These are phyloP conservation scores for Hyphantria cunea DNA, from an alignment of 1,140 invertebrate species.

Conservation along the genomic window DNA sequence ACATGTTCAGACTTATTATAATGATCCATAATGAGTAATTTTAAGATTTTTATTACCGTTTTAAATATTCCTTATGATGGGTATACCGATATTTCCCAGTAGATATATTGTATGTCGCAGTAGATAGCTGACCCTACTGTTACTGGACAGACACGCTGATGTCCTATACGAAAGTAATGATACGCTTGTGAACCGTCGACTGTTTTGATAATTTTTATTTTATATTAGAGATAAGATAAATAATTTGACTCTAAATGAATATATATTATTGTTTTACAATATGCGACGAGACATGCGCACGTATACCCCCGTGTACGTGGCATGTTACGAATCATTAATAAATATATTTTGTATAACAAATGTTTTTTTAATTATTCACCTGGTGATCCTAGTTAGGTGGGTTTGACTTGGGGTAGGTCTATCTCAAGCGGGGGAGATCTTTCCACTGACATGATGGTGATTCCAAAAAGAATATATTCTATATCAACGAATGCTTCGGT, in stretches of 20 bases:
- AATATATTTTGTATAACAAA: slow-evolving; percentile 18
- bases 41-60: too few relatives aligned
- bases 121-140: background rate
- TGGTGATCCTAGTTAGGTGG: too few relatives aligned
- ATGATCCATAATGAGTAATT: too few relatives aligned
- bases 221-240: slow-evolving; percentile 6
- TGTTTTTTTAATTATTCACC: background rate
- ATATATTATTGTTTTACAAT: slow-evolving; percentile 13
- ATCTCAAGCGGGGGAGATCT: too few relatives aligned
- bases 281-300: slow-evolving; percentile 2
- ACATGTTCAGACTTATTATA: too few relatives aligned
- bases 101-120: too few relatives aligned
- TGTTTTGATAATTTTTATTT: slow-evolving; percentile 18
- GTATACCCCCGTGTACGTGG: slow-evolving; percentile 2
- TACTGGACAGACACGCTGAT: slow-evolving; percentile 2
- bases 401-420: too few relatives aligned
- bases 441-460: too few relatives aligned
- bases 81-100: too few relatives aligned
- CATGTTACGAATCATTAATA: slow-evolving; percentile 16
- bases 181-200: slow-evolving; percentile 13
- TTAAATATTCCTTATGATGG: too few relatives aligned
- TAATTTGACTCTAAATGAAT: slow-evolving; percentile 8
- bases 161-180: slow-evolving; percentile 4
- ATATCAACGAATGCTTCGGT: too few relatives aligned
- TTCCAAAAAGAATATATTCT: too few relatives aligned